phyloP scores from a whole-genome alignment of 2,797 vertebrate genomes.

The Artibeus lituratus region DNA sequence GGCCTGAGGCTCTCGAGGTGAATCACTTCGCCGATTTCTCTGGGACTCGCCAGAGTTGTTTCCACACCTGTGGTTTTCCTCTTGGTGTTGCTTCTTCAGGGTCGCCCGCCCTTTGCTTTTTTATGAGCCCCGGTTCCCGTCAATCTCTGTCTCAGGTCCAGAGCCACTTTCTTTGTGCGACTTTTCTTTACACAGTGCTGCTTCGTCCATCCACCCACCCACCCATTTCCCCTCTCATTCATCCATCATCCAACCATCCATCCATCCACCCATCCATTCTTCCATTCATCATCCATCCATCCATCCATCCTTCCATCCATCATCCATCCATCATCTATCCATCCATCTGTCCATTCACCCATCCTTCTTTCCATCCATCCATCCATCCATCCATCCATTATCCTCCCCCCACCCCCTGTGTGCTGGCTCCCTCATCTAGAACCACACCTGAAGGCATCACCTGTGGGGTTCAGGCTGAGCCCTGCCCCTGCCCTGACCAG shows the following conservation, averaged over 20 bases:
- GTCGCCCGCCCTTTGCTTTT: background rate
- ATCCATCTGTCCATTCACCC: background rate
- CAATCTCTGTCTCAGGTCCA: background rate
- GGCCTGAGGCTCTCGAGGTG: no score
- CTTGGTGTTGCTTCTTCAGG: background rate
- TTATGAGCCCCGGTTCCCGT: background rate
- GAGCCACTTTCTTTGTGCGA: background rate
- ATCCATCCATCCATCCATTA: background rate
- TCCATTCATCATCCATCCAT: no score
- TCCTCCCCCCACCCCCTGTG: background rate
- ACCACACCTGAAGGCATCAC: background rate
- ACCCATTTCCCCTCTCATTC: no score
- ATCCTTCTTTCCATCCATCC: background rate
- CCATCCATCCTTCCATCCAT: background rate
- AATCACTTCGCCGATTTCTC: no score
- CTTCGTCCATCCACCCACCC: no score
- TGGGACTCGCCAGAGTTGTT: accelerated
- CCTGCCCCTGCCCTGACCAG: background rate
- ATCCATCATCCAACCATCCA: no score
- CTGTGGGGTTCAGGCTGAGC: no score
- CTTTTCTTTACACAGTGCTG: background rate
- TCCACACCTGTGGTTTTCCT: background rate
- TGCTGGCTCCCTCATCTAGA: background rate
- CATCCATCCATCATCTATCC: no score
- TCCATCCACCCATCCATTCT: no score